Evolutionary conservation across 2,888 invertebrate species (phyloP).

Genomic region (Capitulum mitella): DNA sequence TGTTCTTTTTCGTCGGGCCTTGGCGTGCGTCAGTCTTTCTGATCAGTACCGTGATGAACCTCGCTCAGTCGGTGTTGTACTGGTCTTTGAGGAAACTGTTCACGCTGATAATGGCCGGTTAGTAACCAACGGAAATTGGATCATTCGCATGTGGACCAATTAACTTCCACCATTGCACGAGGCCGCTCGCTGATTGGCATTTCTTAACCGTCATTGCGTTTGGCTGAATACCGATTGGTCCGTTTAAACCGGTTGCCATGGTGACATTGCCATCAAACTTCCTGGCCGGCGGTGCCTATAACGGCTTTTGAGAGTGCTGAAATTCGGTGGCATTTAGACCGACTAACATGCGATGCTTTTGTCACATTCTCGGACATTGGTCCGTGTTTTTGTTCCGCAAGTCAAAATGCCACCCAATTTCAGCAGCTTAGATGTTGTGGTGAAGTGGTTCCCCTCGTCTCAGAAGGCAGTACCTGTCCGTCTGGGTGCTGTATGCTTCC

Average conservation of each 20-base stretch:
- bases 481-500: too few species aligned
- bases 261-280: constrained; percentile 19
- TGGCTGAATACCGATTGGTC: constrained; percentile 11
- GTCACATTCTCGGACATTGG: background rate
- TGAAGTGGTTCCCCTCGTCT: background rate
- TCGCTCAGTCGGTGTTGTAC: too few species aligned
- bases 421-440: background rate
- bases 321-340: background rate
- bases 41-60: too few species aligned
- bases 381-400: too few species aligned
- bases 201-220: background rate
- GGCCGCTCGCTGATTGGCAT: background rate
- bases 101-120: background rate
- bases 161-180: constrained; percentile 1
- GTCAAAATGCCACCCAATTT: background rate
- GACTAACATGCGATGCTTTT: background rate
- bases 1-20: too few species aligned
- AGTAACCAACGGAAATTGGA: background rate
- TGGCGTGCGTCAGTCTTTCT: too few species aligned
- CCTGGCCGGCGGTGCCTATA: constrained; percentile 5
- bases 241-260: constrained; percentile 12
- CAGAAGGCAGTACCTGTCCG: background rate
- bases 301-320: background rate
- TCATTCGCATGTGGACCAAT: background rate
- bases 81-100: too few species aligned